Conservation (phyloP, 2,888 invertebrate genomes). For the Dasysyrphus tricinctus region DNA sequence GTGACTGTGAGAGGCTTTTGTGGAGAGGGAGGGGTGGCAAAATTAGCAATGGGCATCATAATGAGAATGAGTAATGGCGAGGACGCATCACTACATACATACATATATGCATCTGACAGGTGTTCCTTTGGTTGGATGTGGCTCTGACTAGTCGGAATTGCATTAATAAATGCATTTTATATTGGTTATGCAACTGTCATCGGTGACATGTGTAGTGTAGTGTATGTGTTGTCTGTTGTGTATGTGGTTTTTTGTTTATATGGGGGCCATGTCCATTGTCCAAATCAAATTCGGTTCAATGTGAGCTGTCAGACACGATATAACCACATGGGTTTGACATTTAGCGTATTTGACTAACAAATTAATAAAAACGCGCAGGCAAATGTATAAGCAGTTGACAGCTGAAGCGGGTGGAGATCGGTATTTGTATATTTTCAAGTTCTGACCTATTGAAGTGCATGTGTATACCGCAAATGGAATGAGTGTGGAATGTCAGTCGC, state of each 20-base stretch:
- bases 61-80: slow-evolving; percentile 38
- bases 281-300: slow-evolving; percentile 46
- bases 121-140: slow-evolving; percentile 27
- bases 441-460: slow-evolving; percentile 46
- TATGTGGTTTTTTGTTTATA: neutral
- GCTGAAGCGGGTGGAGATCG: neutral
- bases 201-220: slow-evolving; percentile 25
- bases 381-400: neutral
- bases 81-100: slow-evolving; percentile 1
- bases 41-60: neutral
- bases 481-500: slow-evolving; percentile 38
- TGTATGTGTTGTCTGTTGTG: slow-evolving; percentile 6
- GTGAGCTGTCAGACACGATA: slow-evolving; percentile 34
- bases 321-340: slow-evolving; percentile 39
- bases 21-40: too few species aligned
- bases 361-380: slow-evolving; percentile 39
- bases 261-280: slow-evolving; percentile 24
- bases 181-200: slow-evolving; percentile 63
- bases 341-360: slow-evolving; percentile 50
- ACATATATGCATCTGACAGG: slow-evolving; percentile 47
- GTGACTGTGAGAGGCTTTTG: too few species aligned
- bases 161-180: slow-evolving; percentile 54
- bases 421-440: slow-evolving; percentile 29
- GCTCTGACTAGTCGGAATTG: slow-evolving; percentile 27
- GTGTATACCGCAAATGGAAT: slow-evolving; percentile 37